Evolutionary conservation across 2,113 vertebrate species (phyloP), one percentile per base, ranked within the genome.

Genomic region (Falcunculus frontatus): DNA sequence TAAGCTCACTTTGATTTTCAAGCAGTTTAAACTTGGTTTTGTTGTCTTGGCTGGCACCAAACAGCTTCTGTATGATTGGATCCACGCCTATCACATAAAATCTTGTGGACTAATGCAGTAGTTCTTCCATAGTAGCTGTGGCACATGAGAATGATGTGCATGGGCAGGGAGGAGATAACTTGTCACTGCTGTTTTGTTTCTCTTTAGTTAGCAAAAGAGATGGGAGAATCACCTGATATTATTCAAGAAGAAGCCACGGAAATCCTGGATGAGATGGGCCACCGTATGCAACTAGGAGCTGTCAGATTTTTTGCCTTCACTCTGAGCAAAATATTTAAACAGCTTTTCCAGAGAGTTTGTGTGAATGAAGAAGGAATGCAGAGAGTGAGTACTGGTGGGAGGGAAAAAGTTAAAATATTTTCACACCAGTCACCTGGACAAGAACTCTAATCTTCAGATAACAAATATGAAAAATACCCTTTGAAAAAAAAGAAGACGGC

Each of bases 361-460:
- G 98, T 99, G 57, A 99, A 99, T 63, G 99, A 99, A 95, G 99
- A 99, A 88, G 99, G 99, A 79, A 98, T 99, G 93, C 99, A 99
- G 96, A 99, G 99, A 96, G 99, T 99, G 94, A 99, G 99, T 97
- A 84, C 19, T 78, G 14, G 7, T 42, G 67, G 23, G 30, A 30
- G 9, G 1, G 4, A 47, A 73, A 47, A 78, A 65, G 8, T 33
- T 77, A 8, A 4, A 37, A 11, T 89, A 33, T 65, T 88, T 93
- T 91, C 59, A 53, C 52, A 37, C 20, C 22, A 50, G 13, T 83
- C 35, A n/a, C 30, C 62, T 53, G 63, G 16, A 56, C n/a, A 90
- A 72, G 86, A 72, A 21, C 10, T 53, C 11, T 64, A n/a, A 67
- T 89, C 30, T 85, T 78, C 55, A 68, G 69, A 59, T 77, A 68